Evolutionary conservation across 2,113 vertebrate species (phyloP), one percentile per base, ranked within the genome.

Genomic region (Antigone vipio): DNA sequence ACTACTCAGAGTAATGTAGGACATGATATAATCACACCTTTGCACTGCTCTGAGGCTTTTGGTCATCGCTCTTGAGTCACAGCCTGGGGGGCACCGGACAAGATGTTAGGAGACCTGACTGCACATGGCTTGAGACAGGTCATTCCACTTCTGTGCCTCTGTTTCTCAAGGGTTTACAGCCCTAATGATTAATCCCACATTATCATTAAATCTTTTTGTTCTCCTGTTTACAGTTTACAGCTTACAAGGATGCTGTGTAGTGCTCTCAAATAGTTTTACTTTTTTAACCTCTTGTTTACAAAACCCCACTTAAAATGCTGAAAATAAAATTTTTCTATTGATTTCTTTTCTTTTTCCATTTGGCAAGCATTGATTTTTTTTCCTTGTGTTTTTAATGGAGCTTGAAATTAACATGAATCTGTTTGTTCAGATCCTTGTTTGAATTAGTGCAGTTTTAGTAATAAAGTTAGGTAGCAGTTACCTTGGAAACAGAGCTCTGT

Each of bases 351-450:
- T 93, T 94, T 85, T 96, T 93, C 93, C 76, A 95, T 94, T 93
- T 94, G 88, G 82, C 6, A 4, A 96, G 88, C 76, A 97, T 92
- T 72, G 97, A 96, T 95, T 95, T 93, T 89, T 95, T 88, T 95
- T n/a, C 47, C 86, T 92, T 82, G 50, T 89, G 82, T 92, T 97
- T 97, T 95, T 96, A 97, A 96, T 97, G 90, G 93, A 93, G 94
- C 95, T 97, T 97, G 95, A 97, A 96, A 97, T 96, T 97, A 97
- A 95, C 93, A 92, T 35, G 81, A 95, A 95, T 80, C 80, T 85
- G 84, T 96, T 95, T 94, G 96, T 83, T 97, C 81, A 79, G 84
- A 79, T 80, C 67, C 77, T 52, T 73, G 74, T 77, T 91, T 85
- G 76, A 93, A 95, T 97, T 95, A 94, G 74, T 76, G 60, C 42